These are phyloP conservation scores for Talpa occidentalis DNA, from an alignment of 2,113 vertebrate species.

Conservation along the genomic window DNA sequence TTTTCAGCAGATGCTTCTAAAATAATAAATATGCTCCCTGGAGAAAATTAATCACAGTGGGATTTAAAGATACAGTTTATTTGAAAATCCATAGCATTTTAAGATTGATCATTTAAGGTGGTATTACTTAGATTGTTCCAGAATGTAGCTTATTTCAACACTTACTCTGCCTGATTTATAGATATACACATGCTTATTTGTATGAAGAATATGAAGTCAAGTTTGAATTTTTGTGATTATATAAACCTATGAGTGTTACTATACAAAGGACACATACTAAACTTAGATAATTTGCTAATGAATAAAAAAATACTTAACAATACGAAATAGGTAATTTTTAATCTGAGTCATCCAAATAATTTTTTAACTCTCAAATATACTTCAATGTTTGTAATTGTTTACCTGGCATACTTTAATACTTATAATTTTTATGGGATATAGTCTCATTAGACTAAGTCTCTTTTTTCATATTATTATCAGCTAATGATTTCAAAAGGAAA, in stretches of 20 bases:
- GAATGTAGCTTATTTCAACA: not conserved
- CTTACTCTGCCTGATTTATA: not conserved
- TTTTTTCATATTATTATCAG: not conserved
- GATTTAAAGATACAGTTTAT: constrained; percentile 40
- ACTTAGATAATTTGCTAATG: not conserved
- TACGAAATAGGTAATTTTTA: not conserved
- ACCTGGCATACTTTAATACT: not conserved
- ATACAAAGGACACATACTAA: not conserved
- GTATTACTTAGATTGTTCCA: not conserved
- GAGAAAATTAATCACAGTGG: constrained; percentile 46
- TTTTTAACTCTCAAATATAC: not conserved
- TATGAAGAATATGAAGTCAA: not conserved
- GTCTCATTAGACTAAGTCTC: not conserved
- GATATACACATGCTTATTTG: not conserved
- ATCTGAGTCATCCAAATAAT: not conserved
- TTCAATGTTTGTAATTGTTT: not conserved
- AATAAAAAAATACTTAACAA: not conserved
- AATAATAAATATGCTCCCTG: constrained; percentile 4
- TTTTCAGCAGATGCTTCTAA: constrained; percentile 7
- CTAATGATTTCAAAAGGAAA: not conserved
- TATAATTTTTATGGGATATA: not conserved
- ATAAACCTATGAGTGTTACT: not conserved
- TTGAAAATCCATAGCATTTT: not conserved
- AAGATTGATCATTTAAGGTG: constrained; percentile 1
- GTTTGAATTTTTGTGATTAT: not conserved